A percentile compares a stretch with the other conserved stretches of the same genome.
phyloP scores from a whole-genome alignment of 35 echinoderm and acorn worm species.

The Ophioderma brevispina region DNA sequence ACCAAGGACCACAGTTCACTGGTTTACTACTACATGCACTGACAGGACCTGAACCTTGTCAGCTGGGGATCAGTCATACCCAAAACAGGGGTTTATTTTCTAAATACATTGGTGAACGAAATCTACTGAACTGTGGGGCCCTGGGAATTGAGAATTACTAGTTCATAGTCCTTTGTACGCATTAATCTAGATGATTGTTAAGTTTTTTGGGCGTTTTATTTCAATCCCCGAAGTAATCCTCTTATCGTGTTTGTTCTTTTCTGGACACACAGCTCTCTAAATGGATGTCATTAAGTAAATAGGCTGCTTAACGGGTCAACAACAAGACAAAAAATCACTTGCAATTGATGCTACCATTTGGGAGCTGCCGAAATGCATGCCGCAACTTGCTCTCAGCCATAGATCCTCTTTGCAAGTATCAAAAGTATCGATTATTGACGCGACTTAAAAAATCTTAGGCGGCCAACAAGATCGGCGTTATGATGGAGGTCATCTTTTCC shows the following conservation, averaged over 20 bases:
- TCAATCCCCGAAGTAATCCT: neutral
- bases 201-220: too few species aligned
- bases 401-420: neutral
- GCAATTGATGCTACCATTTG: too few species aligned
- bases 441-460: neutral
- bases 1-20: too few species aligned
- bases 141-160: too few species aligned
- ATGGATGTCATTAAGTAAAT: neutral
- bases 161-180: too few species aligned
- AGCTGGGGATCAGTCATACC: too few species aligned
- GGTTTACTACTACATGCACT: too few species aligned
- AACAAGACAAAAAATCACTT: neutral
- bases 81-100: too few species aligned
- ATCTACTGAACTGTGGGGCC: too few species aligned
- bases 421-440: neutral
- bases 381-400: neutral
- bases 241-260: neutral
- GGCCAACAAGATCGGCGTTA: neutral
- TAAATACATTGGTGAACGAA: too few species aligned
- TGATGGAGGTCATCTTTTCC: neutral
- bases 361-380: neutral
- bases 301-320: neutral
- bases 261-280: neutral
- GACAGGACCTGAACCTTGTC: too few species aligned
- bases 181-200: too few species aligned